Evolutionary conservation across 1,140 invertebrate species (phyloP).

Genomic region (Phortica variegata): DNA sequence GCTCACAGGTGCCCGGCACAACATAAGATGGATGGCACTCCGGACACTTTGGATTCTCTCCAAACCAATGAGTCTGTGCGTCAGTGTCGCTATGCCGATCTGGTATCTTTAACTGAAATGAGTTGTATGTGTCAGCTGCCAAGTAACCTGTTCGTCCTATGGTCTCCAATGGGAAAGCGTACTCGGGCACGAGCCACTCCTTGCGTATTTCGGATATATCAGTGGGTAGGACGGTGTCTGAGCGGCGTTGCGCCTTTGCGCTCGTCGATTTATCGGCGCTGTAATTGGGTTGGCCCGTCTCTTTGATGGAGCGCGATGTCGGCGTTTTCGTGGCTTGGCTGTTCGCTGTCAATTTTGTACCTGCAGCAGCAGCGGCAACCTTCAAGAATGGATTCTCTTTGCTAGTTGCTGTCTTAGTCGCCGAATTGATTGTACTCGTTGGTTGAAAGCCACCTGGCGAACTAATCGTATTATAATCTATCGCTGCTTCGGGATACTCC

Average conservation of each 20-base stretch:
- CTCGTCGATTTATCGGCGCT: not conserved
- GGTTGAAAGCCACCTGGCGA: slow-evolving; percentile 19
- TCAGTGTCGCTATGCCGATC: slow-evolving; percentile 45
- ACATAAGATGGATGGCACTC: slow-evolving; percentile 65
- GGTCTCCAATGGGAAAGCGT: slow-evolving; percentile 60
- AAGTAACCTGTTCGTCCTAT: slow-evolving; percentile 62
- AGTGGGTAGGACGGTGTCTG: slow-evolving; percentile 21
- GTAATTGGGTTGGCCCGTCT: slow-evolving; percentile 6
- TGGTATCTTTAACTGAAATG: slow-evolving; percentile 61
- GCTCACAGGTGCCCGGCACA: slow-evolving; percentile 62
- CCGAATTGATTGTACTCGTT: slow-evolving; percentile 38
- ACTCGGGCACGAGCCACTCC: slow-evolving; percentile 60
- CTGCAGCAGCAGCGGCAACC: no score
- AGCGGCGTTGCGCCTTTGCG: slow-evolving; percentile 24
- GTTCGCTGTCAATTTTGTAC: no score
- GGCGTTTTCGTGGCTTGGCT: slow-evolving; percentile 23
- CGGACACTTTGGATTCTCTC: slow-evolving; percentile 63
- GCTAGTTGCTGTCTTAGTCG: slow-evolving; percentile 20
- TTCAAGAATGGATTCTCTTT: not conserved
- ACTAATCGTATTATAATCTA: slow-evolving; percentile 28
- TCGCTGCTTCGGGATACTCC: slow-evolving; percentile 39
- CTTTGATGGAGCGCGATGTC: slow-evolving; percentile 41
- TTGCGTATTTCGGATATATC: slow-evolving; percentile 49
- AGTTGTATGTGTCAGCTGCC: slow-evolving; percentile 60
- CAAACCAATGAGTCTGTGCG: slow-evolving; percentile 57